phyloP scores from a whole-genome alignment of 2,888 invertebrate genomes.

The Phlogophora meticulosa region DNA sequence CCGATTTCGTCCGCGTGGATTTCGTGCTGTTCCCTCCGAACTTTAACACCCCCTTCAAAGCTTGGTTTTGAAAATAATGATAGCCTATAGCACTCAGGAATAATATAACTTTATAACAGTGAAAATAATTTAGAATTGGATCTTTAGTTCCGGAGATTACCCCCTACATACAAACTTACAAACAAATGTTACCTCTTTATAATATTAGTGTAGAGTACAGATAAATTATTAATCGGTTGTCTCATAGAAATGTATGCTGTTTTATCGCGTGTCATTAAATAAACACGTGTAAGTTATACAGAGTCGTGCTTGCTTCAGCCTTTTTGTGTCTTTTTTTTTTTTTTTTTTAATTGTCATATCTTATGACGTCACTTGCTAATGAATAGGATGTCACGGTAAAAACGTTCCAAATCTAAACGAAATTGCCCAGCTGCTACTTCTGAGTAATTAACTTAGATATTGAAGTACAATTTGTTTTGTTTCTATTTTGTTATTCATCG shows the following conservation, averaged over 20 bases:
- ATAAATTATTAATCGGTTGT: slow-evolving; percentile 5
- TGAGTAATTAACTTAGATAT: slow-evolving; percentile 10
- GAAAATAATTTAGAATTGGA: too few relatives aligned
- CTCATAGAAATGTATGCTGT: background rate
- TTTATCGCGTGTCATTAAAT: slow-evolving; percentile 7
- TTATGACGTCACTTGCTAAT: slow-evolving; percentile 37
- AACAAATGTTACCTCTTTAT: too few relatives aligned
- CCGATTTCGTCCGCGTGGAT: too few relatives aligned
- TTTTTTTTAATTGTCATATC: slow-evolving; percentile 15
- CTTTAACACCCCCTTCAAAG: too few relatives aligned
- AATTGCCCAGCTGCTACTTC: slow-evolving; percentile 5
- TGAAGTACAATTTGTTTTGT: slow-evolving; percentile 23
- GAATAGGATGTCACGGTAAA: slow-evolving; percentile 18
- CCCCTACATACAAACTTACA: too few relatives aligned
- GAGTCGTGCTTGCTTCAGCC: background rate
- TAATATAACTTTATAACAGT: too few relatives aligned
- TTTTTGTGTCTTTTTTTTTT: background rate
- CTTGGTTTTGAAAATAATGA: too few relatives aligned
- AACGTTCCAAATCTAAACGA: slow-evolving; percentile 28
- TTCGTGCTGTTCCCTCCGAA: too few relatives aligned
- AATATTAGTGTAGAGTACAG: too few relatives aligned
- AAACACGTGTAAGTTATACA: background rate
- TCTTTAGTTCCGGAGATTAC: too few relatives aligned
- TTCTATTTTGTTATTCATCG: slow-evolving; percentile 16
- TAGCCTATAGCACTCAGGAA: too few relatives aligned